Evolutionary conservation across 2,113 vertebrate species (phyloP).

Genomic region (Dendrocopos noguchii): DNA sequence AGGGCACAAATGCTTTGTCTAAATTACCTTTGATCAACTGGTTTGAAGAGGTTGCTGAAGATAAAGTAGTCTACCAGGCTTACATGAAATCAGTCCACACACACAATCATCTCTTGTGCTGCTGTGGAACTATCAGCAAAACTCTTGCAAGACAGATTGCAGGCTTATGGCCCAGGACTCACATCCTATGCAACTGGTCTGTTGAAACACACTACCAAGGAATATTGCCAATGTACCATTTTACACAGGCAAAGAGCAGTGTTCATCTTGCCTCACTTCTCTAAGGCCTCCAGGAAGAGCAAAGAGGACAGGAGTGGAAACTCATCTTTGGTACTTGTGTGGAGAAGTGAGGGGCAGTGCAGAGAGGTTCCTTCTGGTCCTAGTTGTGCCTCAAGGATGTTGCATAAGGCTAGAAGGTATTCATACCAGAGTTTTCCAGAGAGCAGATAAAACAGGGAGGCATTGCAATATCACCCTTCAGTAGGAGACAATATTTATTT

Average conservation of each 20-base stretch:
- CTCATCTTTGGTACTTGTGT: neutral
- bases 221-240: neutral
- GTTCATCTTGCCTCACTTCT: neutral
- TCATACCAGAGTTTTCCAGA: neutral
- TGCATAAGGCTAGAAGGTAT: neutral
- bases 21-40: conserved; percentile 53
- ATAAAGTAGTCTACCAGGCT: conserved; percentile 8
- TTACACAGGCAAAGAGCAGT: neutral
- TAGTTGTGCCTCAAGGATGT: too few species aligned
- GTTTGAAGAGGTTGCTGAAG: conserved; percentile 41
- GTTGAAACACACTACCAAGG: neutral
- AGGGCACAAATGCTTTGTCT: conserved; percentile 42
- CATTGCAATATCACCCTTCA: neutral
- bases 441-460: neutral
- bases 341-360: neutral
- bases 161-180: neutral
- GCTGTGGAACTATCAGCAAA: neutral
- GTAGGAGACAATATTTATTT: neutral
- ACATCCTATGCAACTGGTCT: rapidly evolving
- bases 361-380: neutral
- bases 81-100: conserved; percentile 33
- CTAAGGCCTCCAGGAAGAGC: neutral
- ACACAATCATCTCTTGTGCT: neutral
- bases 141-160: neutral
- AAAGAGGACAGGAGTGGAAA: neutral